phyloP scores from a whole-genome alignment of 2,797 vertebrate genomes.

The Esox lucius region DNA sequence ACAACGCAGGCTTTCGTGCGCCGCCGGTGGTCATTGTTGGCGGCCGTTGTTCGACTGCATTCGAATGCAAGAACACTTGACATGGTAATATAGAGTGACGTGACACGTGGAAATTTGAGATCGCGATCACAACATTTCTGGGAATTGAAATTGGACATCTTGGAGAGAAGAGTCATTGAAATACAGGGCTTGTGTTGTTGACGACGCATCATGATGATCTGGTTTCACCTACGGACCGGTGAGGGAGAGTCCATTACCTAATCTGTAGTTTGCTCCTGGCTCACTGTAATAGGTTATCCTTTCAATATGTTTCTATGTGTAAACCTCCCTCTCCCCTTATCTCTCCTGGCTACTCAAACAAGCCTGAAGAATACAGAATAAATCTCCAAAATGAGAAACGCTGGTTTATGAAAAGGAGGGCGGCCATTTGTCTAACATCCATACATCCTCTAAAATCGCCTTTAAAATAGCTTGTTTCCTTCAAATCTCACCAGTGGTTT shows the following conservation, averaged over 20 bases:
- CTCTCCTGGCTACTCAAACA: slow-evolving; percentile 29
- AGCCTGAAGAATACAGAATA: slow-evolving; percentile 37
- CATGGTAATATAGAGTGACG: neutral
- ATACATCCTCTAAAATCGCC: slow-evolving; percentile 43
- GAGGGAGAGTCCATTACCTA: slow-evolving; percentile 2
- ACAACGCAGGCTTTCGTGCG: neutral
- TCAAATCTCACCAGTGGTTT: slow-evolving; percentile 35
- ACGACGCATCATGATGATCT: neutral
- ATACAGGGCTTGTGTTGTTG: neutral
- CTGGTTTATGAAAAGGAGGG: slow-evolving; percentile 37
- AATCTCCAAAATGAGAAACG: slow-evolving; percentile 49
- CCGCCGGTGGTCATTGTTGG: neutral
- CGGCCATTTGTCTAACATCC: slow-evolving; percentile 36
- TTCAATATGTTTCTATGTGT: slow-evolving; percentile 19
- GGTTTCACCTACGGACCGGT: neutral
- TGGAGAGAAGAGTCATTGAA: neutral
- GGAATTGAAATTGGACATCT: neutral
- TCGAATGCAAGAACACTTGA: neutral
- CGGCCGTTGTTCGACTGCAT: neutral
- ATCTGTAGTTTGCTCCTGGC: neutral
- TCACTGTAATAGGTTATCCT: neutral
- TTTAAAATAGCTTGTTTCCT: slow-evolving; percentile 45
- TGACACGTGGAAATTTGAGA: neutral
- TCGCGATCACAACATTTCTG: neutral
- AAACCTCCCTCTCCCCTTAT: slow-evolving; percentile 22